Conservation (phyloP, 1,140 invertebrate genomes). For the Drosophila burlai region DNA sequence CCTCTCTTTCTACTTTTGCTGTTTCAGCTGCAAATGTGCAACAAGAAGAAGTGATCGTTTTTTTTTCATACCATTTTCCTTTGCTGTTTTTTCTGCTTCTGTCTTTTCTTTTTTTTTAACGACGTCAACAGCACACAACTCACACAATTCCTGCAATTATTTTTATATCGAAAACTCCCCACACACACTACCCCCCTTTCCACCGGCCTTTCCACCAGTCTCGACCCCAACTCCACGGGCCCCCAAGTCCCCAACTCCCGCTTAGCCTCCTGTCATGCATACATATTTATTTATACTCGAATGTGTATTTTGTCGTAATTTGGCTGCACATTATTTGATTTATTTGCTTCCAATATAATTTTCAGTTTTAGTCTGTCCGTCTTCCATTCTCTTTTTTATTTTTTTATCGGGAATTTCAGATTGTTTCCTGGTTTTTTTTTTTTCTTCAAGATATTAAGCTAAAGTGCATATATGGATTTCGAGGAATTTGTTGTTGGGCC, state of each 20-base stretch:
- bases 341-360: slow-evolving; percentile 80
- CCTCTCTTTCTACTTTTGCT: slow-evolving; percentile 46
- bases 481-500: slow-evolving; percentile 36
- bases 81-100: slow-evolving; percentile 10
- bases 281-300: slow-evolving; percentile 66
- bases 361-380: slow-evolving; percentile 32
- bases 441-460: slow-evolving; percentile 38
- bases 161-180: slow-evolving; percentile 77
- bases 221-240: not conserved
- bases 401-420: slow-evolving; percentile 68
- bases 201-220: not conserved
- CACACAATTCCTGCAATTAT: slow-evolving; percentile 82
- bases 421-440: slow-evolving; percentile 28
- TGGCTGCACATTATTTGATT: slow-evolving; percentile 79
- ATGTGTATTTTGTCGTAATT: slow-evolving; percentile 78
- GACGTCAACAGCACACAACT: slow-evolving; percentile 55
- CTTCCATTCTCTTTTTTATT: slow-evolving; percentile 42
- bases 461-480: slow-evolving; percentile 52
- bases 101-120: slow-evolving; percentile 37
- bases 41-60: slow-evolving; percentile 55
- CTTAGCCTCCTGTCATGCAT: slow-evolving; percentile 64
- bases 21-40: slow-evolving; percentile 77
- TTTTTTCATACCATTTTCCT: slow-evolving; percentile 37
- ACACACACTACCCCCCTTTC: slow-evolving; percentile 19
- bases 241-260: slow-evolving; percentile 16